Percentiles rank a stretch among this genome's conserved stretches.
Conservation (phyloP, 1,140 invertebrate species). For the Drosophila suzukii region DNA sequence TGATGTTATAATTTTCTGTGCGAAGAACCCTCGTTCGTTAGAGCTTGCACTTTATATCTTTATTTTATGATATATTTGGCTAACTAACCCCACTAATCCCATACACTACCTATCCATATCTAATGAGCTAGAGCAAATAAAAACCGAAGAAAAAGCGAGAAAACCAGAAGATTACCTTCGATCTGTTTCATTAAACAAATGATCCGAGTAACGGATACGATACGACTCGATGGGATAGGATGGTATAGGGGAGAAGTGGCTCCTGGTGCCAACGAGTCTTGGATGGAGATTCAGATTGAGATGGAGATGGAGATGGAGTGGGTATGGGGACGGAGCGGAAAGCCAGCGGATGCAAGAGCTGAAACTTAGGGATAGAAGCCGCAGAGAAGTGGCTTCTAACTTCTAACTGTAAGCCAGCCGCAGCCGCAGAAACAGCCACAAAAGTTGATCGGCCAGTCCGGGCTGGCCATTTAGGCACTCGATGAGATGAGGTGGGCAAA, state of each 20-base stretch:
- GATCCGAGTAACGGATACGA: conserved; percentile 45
- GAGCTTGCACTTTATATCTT: background rate
- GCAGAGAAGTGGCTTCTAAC: conserved; percentile 22
- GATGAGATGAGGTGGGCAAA: conserved; percentile 42
- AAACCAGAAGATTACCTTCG: conserved; percentile 35
- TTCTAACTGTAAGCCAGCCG: conserved; percentile 50
- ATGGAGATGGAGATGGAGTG: background rate
- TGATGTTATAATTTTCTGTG: background rate
- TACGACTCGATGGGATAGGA: background rate
- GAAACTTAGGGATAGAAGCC: conserved; percentile 48
- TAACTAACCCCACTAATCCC: background rate
- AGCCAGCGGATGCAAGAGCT: conserved; percentile 38
- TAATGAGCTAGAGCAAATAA: conserved; percentile 13
- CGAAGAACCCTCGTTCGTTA: background rate
- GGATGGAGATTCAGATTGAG: background rate
- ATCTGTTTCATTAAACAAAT: conserved; percentile 42
- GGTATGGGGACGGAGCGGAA: background rate
- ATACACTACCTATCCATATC: background rate
- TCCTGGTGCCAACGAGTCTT: conserved; percentile 53
- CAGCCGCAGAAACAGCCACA: conserved; percentile 16
- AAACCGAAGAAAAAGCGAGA: conserved; percentile 5
- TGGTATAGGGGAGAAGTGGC: background rate
- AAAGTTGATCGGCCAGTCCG: conserved; percentile 37
- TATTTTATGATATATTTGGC: background rate
- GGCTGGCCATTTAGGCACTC: conserved; percentile 31